Evolutionary conservation across 2,113 vertebrate genomes (phyloP).

Genomic region (Syrmaticus mikado): DNA sequence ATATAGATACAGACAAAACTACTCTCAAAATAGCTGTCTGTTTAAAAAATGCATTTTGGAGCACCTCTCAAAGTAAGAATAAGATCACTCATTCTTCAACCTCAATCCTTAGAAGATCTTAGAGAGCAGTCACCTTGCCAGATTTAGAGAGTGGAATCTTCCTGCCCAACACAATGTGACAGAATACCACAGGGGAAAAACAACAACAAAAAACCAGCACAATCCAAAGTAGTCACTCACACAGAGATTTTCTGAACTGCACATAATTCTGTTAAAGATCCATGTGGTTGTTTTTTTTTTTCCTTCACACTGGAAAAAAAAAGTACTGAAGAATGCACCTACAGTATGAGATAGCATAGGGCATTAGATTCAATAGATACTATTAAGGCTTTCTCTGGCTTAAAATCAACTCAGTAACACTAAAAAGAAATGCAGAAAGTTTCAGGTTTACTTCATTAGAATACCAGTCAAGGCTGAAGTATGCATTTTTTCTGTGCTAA

Average conservation of each 20-base stretch:
- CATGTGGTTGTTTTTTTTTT: neutral
- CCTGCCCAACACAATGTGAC: neutral
- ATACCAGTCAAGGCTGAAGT: neutral
- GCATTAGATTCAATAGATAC: neutral
- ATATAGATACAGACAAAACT: neutral
- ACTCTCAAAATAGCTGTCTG: neutral
- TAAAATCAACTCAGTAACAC: neutral
- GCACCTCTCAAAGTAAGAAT: neutral
- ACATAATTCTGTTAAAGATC: neutral
- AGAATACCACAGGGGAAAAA: fast-evolving
- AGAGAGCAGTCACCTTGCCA: neutral
- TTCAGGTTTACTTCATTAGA: neutral
- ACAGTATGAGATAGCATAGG: neutral
- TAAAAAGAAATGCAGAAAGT: neutral
- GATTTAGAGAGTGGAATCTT: neutral
- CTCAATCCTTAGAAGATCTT: neutral
- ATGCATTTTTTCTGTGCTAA: neutral
- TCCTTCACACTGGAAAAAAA: neutral
- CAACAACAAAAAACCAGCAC: too few species aligned
- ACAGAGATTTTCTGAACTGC: neutral
- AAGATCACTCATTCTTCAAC: neutral
- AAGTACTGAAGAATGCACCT: neutral
- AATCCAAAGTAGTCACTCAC: neutral
- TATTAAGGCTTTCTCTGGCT: neutral
- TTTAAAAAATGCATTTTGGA: neutral